A percentile compares a stretch with the other conserved stretches of the same genome.
Conservation (phyloP, 2,797 vertebrate genomes). For the Acrocephalus scirpaceus region DNA sequence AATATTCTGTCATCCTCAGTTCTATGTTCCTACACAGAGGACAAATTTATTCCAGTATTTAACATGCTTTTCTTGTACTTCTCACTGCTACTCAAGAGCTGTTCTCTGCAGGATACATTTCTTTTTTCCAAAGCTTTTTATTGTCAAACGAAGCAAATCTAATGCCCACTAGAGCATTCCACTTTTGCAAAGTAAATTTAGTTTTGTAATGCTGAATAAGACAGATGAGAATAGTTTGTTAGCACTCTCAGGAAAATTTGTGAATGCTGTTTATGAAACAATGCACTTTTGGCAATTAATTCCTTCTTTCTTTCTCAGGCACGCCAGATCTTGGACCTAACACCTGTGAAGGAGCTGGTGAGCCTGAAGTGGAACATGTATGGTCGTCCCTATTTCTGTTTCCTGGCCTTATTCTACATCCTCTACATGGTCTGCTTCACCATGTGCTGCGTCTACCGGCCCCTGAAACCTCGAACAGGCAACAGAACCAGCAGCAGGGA, state of each 20-base stretch:
- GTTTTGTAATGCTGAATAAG: not conserved
- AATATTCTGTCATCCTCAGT: not conserved
- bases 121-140: not conserved
- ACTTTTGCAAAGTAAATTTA: not conserved
- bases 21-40: not conserved
- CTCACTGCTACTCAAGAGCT: not conserved
- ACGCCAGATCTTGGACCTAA: slow-evolving; percentile 87
- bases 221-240: not conserved
- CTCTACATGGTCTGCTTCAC: slow-evolving; percentile 92
- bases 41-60: not conserved
- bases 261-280: not conserved
- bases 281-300: not conserved
- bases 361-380: slow-evolving; percentile 94
- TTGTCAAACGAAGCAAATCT: not conserved
- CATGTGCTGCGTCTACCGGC: slow-evolving; percentile 87
- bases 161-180: not conserved
- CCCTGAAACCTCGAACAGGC: slow-evolving; percentile 80
- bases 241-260: not conserved
- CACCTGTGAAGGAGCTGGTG: slow-evolving; percentile 92
- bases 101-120: not conserved
- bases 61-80: not conserved
- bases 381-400: slow-evolving; percentile 91
- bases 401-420: slow-evolving; percentile 86
- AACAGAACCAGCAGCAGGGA: slow-evolving; percentile 84
- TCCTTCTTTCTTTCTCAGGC: slow-evolving; percentile 74